Evolutionary conservation across 2,797 vertebrate species (phyloP).

Genomic region (Sebastes diploproa): DNA sequence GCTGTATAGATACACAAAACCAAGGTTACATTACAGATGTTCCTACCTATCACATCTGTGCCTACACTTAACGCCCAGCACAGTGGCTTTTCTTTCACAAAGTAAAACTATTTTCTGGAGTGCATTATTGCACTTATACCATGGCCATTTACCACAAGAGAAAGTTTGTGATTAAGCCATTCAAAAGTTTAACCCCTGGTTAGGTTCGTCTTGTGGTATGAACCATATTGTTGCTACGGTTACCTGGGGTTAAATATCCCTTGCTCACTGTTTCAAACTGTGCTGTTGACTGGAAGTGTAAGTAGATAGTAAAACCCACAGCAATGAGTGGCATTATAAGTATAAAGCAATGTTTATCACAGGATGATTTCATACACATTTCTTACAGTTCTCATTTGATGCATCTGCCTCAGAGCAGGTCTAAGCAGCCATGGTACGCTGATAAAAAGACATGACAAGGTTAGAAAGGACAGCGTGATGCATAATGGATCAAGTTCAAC

Average conservation of each 20-base stretch:
- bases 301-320: not conserved
- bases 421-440: not conserved
- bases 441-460: not conserved
- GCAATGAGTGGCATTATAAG: not conserved
- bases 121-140: not conserved
- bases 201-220: too few relatives aligned
- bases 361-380: not conserved
- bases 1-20: too few relatives aligned
- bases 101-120: not conserved
- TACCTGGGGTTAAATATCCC: not conserved
- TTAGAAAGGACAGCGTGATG: not conserved
- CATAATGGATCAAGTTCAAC: constrained; percentile 1
- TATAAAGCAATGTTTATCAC: not conserved
- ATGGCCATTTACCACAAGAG: not conserved
- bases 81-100: not conserved
- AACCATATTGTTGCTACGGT: not conserved
- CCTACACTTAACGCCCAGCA: too few relatives aligned
- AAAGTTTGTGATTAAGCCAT: not conserved
- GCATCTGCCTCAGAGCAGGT: not conserved
- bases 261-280: not conserved
- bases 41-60: too few relatives aligned
- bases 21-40: too few relatives aligned
- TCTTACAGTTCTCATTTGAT: not conserved
- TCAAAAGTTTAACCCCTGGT: too few relatives aligned
- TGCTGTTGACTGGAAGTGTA: not conserved